Conservation (phyloP, 1,140 invertebrate genomes). For the Nasonia giraulti region DNA sequence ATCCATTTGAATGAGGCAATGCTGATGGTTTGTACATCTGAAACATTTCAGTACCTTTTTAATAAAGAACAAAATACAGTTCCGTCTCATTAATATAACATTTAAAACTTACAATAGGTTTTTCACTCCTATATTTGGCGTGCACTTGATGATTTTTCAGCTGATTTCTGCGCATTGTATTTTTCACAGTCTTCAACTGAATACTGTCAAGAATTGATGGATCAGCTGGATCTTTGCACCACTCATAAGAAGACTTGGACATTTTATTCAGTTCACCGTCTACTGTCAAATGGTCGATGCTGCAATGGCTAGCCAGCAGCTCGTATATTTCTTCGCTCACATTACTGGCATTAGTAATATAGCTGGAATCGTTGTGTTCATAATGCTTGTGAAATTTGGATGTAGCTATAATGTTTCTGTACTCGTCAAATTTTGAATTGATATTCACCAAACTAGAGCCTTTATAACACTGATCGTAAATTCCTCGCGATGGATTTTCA, state of each 20-base stretch:
- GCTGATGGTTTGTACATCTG: conserved; percentile 31
- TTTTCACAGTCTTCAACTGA: conserved; percentile 45
- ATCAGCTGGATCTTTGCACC: conserved; percentile 46
- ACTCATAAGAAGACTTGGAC: conserved; percentile 31
- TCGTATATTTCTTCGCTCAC: conserved; percentile 54
- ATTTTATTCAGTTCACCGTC: conserved; percentile 51
- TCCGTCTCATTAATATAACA: background rate
- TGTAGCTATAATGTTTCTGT: conserved; percentile 13
- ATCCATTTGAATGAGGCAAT: background rate
- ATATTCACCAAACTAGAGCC: conserved; percentile 33
- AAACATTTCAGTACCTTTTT: background rate
- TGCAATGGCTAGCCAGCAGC: conserved; percentile 58
- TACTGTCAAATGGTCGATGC: conserved; percentile 59
- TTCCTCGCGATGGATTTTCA: background rate
- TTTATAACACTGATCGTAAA: conserved; percentile 43
- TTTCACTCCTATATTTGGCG: conserved; percentile 47
- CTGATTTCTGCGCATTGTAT: conserved; percentile 14
- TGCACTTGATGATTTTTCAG: conserved; percentile 48
- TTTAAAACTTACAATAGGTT: conserved; percentile 45
- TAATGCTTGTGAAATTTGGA: conserved; percentile 24
- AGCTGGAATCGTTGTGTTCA: background rate
- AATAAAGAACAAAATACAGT: background rate
- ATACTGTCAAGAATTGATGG: conserved; percentile 45
- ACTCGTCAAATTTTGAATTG: conserved; percentile 5
- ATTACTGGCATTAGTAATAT: conserved; percentile 21